phyloP scores from a whole-genome alignment of 2,888 invertebrate species.

The Adineta ricciae region DNA sequence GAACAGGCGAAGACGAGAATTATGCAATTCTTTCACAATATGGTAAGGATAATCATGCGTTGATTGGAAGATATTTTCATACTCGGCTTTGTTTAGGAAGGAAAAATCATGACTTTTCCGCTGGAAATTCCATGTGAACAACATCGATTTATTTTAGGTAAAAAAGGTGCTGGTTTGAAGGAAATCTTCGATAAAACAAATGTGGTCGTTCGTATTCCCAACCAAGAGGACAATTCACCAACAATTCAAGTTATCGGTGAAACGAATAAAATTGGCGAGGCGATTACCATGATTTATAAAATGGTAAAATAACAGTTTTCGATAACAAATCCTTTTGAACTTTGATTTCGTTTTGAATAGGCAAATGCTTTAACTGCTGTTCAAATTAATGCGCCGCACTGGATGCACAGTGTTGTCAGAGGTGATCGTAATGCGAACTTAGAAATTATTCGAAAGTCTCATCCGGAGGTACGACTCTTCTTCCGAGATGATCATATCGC shows the following conservation, averaged over 20 bases:
- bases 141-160: conserved; percentile 91
- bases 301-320: neutral
- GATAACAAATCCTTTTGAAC: too few species aligned
- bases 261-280: conserved; percentile 78
- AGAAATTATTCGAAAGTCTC: conserved; percentile 54
- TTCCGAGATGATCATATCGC: conserved; percentile 80
- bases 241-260: conserved; percentile 82
- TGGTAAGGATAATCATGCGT: too few species aligned
- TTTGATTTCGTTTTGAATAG: conserved; percentile 47
- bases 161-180: conserved; percentile 76
- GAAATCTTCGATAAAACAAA: conserved; percentile 87
- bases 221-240: conserved; percentile 69
- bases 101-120: conserved; percentile 53
- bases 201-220: conserved; percentile 77
- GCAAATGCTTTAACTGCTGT: conserved; percentile 83
- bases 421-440: conserved; percentile 88
- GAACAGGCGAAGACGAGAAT: conserved; percentile 73
- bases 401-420: conserved; percentile 95
- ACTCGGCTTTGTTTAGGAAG: too few species aligned
- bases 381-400: conserved; percentile 77
- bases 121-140: conserved; percentile 89
- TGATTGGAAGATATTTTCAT: too few species aligned
- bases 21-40: conserved; percentile 71
- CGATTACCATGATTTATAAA: conserved; percentile 42
- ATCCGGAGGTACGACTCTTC: conserved; percentile 71